These are phyloP conservation scores for Pachycephus smyrnensis DNA, from an alignment of 2,888 invertebrate species.

Conservation along the genomic window DNA sequence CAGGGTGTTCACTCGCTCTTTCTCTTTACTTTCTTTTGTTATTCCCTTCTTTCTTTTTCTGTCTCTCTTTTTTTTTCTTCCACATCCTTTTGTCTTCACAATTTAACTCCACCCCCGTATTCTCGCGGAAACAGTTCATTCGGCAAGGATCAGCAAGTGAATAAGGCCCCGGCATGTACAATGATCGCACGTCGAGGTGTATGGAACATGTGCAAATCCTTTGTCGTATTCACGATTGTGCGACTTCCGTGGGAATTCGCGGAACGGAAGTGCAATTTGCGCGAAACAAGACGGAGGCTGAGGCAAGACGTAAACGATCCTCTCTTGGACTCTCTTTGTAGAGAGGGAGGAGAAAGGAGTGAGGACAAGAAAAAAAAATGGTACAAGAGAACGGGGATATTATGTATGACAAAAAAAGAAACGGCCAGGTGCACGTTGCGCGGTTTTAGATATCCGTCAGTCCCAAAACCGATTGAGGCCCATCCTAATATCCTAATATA, in stretches of 20 bases:
- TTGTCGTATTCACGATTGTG: constrained; percentile 59
- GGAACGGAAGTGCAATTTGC: constrained; percentile 65
- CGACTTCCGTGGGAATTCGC: constrained; percentile 65
- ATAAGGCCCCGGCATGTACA: constrained; percentile 22
- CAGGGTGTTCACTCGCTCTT: background rate
- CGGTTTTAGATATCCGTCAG: too few species aligned
- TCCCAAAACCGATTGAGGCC: too few species aligned
- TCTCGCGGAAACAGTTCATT: constrained; percentile 18
- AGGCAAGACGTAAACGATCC: background rate
- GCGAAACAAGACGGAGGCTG: constrained; percentile 15
- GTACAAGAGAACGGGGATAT: too few species aligned
- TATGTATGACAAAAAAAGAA: too few species aligned
- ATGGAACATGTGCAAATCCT: constrained; percentile 43
- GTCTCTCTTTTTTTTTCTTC: background rate
- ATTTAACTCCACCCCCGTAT: constrained; percentile 16
- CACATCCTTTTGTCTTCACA: background rate
- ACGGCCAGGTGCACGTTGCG: too few species aligned
- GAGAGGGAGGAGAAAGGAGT: background rate
- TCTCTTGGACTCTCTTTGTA: background rate
- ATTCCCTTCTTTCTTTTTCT: background rate
- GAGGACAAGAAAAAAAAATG: background rate
- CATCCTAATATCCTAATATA: too few species aligned
- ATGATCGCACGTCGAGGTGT: constrained; percentile 29
- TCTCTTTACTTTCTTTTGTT: background rate
- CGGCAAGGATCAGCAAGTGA: constrained; percentile 23